Evolutionary conservation across 2,888 invertebrate species (phyloP), one percentile per base, ranked within the genome.

Genomic region (Atherix ibis): DNA sequence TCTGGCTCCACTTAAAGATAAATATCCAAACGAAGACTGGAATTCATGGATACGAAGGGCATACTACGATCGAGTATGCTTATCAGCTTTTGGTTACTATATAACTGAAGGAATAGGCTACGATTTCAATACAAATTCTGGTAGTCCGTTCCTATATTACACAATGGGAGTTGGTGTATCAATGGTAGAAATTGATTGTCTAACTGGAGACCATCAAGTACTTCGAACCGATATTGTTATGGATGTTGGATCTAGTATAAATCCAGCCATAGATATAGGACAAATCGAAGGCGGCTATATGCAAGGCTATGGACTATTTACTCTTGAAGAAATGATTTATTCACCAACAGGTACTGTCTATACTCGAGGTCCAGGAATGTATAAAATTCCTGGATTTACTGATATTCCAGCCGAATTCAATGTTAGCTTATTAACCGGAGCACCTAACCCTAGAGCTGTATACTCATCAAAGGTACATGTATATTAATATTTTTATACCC

Each of bases 181-280:
- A 0, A 84, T 87, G 55, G 91, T 92, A 2, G 91, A 92, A 68
- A 76, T 94, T 16, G 92, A 94, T 59, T 89, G 89, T 46, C 66
- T 94, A 2, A 92, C 91, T 16, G 94, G 94, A 5, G 92, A 94
- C 52, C 91, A 94, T 58, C 76, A 79, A 64, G 78, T 92, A 2
- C 58, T 88, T 22, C 70, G 81, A 49, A 81, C 85, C 1, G 91
- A 95, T 50, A 92, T 95, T 46, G 91, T 95, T 0, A 94, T 95
- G 94, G 95, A 95, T 63, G 69, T 95, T 44, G 94, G 94, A 1
- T 78, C 84, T 46, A 92, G 92, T 59, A 63, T 95, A 35, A 95
- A 95, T 62, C 95, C 95, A 4, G 92, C 94, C 2, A 88, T 95
- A 43, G 95, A 95, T 49, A 83, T 95, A 46, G 95, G 94, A 0